Evolutionary conservation across 2,888 invertebrate species (phyloP).

Genomic region (Lapara coniferarum): DNA sequence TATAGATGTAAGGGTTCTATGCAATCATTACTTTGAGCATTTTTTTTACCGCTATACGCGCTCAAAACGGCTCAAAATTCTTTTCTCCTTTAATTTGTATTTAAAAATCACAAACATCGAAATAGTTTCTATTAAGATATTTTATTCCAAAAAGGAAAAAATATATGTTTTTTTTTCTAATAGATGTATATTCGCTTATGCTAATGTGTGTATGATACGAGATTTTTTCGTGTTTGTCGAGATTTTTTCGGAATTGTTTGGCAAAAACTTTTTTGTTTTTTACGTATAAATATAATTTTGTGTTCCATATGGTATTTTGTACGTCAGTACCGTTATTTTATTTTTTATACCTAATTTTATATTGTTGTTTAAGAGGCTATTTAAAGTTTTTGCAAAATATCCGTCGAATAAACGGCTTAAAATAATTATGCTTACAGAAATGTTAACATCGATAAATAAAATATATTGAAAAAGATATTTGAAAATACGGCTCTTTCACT

Average conservation of each 20-base stretch:
- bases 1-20: constrained; percentile 12
- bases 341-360: constrained; percentile 8
- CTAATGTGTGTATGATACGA: constrained; percentile 47
- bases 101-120: constrained; percentile 43
- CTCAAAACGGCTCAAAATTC: constrained; percentile 41
- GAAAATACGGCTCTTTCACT: constrained; percentile 54
- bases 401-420: constrained; percentile 12
- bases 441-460: constrained; percentile 59
- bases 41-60: constrained; percentile 22
- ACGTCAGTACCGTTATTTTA: constrained; percentile 14
- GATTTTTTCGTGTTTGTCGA: constrained; percentile 32
- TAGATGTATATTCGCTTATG: constrained; percentile 43
- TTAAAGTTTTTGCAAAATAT: constrained; percentile 31
- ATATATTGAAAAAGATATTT: constrained; percentile 45
- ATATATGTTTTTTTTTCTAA: constrained; percentile 44
- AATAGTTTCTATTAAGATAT: constrained; percentile 38
- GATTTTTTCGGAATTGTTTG: constrained; percentile 31
- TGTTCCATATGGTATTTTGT: background rate
- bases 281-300: background rate
- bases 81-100: constrained; percentile 29
- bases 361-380: constrained; percentile 1
- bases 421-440: constrained; percentile 61
- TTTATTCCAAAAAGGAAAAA: constrained; percentile 44
- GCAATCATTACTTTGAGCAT: constrained; percentile 14
- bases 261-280: constrained; percentile 32